A percentile compares a stretch with the other conserved stretches of the same genome.
These are phyloP conservation scores for Coleophora deauratella DNA, from an alignment of 2,888 invertebrate genomes.

Conservation along the genomic window DNA sequence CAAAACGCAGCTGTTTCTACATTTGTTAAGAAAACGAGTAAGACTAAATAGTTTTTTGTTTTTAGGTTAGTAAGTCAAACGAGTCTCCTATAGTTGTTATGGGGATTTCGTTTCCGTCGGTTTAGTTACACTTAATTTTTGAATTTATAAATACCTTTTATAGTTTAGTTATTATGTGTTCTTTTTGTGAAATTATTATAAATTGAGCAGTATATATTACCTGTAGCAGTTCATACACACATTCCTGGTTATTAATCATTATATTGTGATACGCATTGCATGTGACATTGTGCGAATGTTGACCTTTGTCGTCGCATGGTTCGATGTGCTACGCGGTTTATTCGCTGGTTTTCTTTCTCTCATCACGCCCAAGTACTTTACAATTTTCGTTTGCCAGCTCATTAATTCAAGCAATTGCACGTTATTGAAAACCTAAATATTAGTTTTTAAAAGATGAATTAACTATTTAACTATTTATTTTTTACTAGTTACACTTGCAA, in stretches of 20 bases:
- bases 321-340: conserved; percentile 32
- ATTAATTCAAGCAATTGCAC: conserved; percentile 30
- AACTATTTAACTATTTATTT: not conserved
- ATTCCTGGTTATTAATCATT: not conserved
- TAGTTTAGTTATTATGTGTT: too few relatives aligned
- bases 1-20: too few relatives aligned
- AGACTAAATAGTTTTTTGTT: too few relatives aligned
- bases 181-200: too few relatives aligned
- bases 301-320: conserved; percentile 36
- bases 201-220: too few relatives aligned
- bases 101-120: too few relatives aligned
- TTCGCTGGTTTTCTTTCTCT: conserved; percentile 27
- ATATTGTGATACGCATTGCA: conserved; percentile 26
- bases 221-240: conserved; percentile 23
- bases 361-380: conserved; percentile 21
- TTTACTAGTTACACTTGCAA: conserved; percentile 2
- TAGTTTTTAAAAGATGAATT: not conserved
- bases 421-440: conserved; percentile 2
- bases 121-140: too few relatives aligned
- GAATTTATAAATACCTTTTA: too few relatives aligned
- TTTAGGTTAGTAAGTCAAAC: too few relatives aligned
- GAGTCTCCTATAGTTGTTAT: too few relatives aligned
- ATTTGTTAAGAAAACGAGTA: too few relatives aligned
- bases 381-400: conserved; percentile 27
- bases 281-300: conserved; percentile 21